phyloP scores from a whole-genome alignment of 2,797 vertebrate genomes.

The Salmo trutta region DNA sequence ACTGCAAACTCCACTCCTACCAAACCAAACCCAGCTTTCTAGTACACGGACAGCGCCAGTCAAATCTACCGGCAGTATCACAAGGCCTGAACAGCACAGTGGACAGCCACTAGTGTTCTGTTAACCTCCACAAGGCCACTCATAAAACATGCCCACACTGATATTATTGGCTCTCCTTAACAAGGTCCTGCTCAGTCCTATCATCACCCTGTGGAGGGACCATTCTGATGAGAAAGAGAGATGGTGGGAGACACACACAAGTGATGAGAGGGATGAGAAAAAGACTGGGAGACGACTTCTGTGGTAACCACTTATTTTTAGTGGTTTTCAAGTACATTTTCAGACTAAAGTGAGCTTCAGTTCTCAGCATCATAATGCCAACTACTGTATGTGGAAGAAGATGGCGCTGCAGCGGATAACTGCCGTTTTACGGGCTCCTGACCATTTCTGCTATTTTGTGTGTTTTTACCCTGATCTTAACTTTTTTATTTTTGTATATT shows the following conservation, averaged over 20 bases:
- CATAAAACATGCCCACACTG: constrained; percentile 12
- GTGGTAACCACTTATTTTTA: constrained; percentile 33
- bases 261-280: constrained; percentile 7
- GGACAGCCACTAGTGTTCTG: background rate
- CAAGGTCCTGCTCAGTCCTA: constrained; percentile 10
- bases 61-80: background rate
- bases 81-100: background rate
- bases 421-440: too few relatives aligned
- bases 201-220: constrained; percentile 28
- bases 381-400: background rate
- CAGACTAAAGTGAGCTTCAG: constrained; percentile 39
- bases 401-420: too few relatives aligned
- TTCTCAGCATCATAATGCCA: constrained; percentile 24
- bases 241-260: constrained; percentile 19
- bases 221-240: constrained; percentile 3
- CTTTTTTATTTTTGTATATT: too few relatives aligned
- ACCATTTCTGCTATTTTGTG: too few relatives aligned
- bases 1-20: constrained; percentile 34
- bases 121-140: constrained; percentile 16
- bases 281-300: constrained; percentile 1
- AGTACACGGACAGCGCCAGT: constrained; percentile 7
- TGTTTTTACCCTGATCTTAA: too few relatives aligned
- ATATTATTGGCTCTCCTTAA: constrained; percentile 21
- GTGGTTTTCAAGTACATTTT: constrained; percentile 44
- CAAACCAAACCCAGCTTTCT: constrained; percentile 31